These are phyloP conservation scores for Esox niger DNA, from an alignment of 2,113 vertebrate genomes.

Conservation along the genomic window DNA sequence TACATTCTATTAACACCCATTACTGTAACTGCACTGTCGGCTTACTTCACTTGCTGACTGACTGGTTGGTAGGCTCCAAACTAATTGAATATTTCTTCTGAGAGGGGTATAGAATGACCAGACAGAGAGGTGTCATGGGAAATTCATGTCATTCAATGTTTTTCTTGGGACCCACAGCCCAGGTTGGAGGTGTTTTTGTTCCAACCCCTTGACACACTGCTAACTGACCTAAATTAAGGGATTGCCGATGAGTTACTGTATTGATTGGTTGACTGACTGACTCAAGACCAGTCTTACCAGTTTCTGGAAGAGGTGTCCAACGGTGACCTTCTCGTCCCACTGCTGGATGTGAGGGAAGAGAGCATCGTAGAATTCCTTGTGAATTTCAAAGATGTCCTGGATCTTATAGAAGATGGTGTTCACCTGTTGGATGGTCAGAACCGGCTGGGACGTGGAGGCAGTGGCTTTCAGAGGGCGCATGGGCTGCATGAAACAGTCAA, in stretches of 20 bases:
- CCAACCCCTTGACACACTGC: too few species aligned
- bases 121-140: not conserved
- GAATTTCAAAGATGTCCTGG: constrained; percentile 95
- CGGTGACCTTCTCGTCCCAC: constrained; percentile 91
- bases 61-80: not conserved
- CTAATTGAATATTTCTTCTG: not conserved
- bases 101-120: not conserved
- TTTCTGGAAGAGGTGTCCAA: constrained; percentile 97
- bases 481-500: constrained; percentile 74
- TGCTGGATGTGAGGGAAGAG: constrained; percentile 91
- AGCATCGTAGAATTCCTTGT: constrained; percentile 94
- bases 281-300: constrained; percentile 76
- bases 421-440: constrained; percentile 91
- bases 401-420: constrained; percentile 99
- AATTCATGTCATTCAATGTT: too few species aligned
- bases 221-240: too few species aligned
- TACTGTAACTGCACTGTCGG: not conserved
- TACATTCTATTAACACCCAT: not conserved
- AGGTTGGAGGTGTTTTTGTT: too few species aligned
- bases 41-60: not conserved
- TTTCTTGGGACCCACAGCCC: too few species aligned
- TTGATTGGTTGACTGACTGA: too few species aligned
- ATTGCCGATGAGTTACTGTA: too few species aligned
- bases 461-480: constrained; percentile 96
- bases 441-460: constrained; percentile 93